A percentile compares a stretch with the other conserved stretches of the same genome.
Conservation (phyloP, 2,888 invertebrate species). For the Carterocephalus palaemon region DNA sequence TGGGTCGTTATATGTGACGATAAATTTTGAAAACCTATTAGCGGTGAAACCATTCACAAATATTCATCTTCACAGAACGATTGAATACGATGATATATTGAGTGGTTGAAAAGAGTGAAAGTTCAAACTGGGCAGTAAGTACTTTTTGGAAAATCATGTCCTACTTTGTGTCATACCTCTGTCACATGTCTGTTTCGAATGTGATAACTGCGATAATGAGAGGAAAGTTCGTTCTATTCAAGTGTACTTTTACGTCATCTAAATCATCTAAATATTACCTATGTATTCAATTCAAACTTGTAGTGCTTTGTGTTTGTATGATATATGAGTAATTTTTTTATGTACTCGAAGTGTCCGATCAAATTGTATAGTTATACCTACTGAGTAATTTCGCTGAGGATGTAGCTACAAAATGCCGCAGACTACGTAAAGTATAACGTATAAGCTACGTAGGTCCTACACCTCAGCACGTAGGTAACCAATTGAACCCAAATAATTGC, state of each 20-base stretch:
- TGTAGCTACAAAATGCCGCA: no score
- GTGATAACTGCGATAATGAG: conserved; percentile 65
- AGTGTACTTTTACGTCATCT: conserved; percentile 39
- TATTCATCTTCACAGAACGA: conserved; percentile 43
- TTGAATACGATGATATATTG: conserved; percentile 57
- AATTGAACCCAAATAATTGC: no score
- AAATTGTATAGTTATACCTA: no score
- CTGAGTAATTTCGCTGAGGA: no score
- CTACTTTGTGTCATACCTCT: conserved; percentile 55
- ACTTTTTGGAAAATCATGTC: conserved; percentile 48
- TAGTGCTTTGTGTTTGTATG: no score
- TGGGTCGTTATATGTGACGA: conserved; percentile 1
- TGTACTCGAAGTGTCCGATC: no score
- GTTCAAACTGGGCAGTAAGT: conserved; percentile 52
- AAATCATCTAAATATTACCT: neutral
- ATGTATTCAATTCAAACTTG: no score
- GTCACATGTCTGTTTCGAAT: conserved; percentile 45
- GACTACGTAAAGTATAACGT: no score
- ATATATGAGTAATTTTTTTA: no score
- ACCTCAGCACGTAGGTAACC: no score
- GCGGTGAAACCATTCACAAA: conserved; percentile 45
- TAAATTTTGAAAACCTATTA: conserved; percentile 42
- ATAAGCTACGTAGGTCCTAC: no score
- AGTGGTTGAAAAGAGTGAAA: conserved; percentile 60
- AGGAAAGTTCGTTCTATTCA: conserved; percentile 58